Evolutionary conservation across 2,113 vertebrate species (phyloP).

Genomic region (Anser cygnoides): DNA sequence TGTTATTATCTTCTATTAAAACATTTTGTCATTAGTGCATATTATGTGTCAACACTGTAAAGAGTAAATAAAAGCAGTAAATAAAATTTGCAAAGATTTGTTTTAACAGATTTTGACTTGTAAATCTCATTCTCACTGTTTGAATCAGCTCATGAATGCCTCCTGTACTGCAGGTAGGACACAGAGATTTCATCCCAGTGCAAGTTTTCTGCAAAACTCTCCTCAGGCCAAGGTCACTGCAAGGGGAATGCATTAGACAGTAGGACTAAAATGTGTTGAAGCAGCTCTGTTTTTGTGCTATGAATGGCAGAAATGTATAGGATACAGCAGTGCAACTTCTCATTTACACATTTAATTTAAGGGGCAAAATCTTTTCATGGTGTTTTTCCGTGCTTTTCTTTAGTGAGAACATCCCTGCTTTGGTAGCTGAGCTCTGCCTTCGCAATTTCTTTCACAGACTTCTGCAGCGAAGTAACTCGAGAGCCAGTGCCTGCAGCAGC

Average conservation of each 20-base stretch:
- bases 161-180: neutral
- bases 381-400: neutral
- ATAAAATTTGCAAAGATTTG: neutral
- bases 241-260: too few species aligned
- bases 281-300: neutral
- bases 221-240: rapidly evolving
- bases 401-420: neutral
- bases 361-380: neutral
- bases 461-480: rapidly evolving
- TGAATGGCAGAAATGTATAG: neutral
- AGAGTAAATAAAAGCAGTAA: neutral
- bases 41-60: rapidly evolving
- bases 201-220: neutral
- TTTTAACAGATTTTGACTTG: neutral
- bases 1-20: neutral
- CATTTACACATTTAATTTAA: neutral
- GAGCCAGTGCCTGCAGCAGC: rapidly evolving
- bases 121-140: neutral
- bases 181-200: neutral
- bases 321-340: rapidly evolving
- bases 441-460: rapidly evolving
- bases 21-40: neutral
- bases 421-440: neutral
- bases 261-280: rapidly evolving
- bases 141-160: neutral